Evolutionary conservation across 92 coral and sea anemone genomes (phyloP), one percentile per base, ranked within the genome.

Genomic region (Palythoa grandiflora): DNA sequence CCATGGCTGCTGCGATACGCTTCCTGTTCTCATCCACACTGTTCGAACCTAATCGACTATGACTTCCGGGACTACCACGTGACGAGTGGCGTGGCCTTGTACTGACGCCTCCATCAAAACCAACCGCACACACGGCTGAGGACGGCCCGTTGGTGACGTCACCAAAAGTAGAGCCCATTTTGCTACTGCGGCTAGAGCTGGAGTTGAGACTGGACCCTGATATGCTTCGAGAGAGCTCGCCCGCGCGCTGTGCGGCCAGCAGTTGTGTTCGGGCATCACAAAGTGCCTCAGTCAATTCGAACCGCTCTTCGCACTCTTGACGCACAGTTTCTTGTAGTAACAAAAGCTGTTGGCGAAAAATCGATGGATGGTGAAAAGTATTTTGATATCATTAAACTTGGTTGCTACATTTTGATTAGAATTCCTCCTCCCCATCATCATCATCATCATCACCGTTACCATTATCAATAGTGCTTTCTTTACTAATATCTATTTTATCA

Each of bases 251-350:
- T 75, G 90, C 75, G 16, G 99, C 88, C 21, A 97, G 90, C 39
- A 97, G 91, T 44, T 95, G 96, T 71, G 98, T 93, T 53, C 99
- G 94, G 38, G 99, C 96, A 35, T 97, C 93, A 83, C 96, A 92
- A 47, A 97, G 88, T 15, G 99, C 98, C 55, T 95, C 98, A 6
- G 99, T 97, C 54, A 97, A 93, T 70, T 97, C 97, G 1, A 97
- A 90, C 53, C 99, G 90, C 60, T 97, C 99, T 76, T 97, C 99
- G 66, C 99, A 97, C 44, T 97, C 99, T n/a, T 93, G 97, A 35
- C 98, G 99, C 6, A 97, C 99, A n/a, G 98, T 97, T 53, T 97
- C 97, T 92, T 97, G 97, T 35, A 97, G 77, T 79, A 95, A 84
- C n/a, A 71, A 77, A 37, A 92, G 77, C 99, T 97, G 81, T 0